Percentiles rank a stretch among this genome's conserved stretches.
Evolutionary conservation across 2,888 invertebrate genomes (phyloP).

Genomic region (Pandemis cinnamomeana): DNA sequence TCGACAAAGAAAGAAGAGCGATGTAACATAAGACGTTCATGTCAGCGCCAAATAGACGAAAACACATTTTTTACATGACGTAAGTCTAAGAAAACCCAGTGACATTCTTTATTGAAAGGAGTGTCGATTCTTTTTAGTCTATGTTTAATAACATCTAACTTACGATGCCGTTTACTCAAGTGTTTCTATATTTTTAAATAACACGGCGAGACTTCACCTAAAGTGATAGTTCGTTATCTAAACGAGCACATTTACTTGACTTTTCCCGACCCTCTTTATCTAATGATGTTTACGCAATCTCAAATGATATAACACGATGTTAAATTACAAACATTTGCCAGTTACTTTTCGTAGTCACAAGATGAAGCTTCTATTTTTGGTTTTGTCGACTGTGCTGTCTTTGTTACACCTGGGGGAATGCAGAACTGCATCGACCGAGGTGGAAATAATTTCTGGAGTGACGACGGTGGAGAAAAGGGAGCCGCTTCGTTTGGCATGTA

Average conservation of each 20-base stretch:
- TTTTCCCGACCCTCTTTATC: slow-evolving; percentile 55
- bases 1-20: no score
- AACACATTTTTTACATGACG: no score
- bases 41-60: no score
- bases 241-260: slow-evolving; percentile 53
- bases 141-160: neutral
- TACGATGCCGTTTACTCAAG: neutral
- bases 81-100: no score
- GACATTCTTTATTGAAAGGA: no score
- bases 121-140: no score
- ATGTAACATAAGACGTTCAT: no score
- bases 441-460: slow-evolving; percentile 45
- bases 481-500: slow-evolving; percentile 54
- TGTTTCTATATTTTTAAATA: neutral
- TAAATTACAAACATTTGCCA: slow-evolving; percentile 48
- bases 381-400: slow-evolving; percentile 49
- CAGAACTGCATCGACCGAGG: slow-evolving; percentile 54
- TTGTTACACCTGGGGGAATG: slow-evolving; percentile 52
- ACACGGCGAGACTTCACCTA: slow-evolving; percentile 16
- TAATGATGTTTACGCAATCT: slow-evolving; percentile 50
- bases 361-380: slow-evolving; percentile 55
- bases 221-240: slow-evolving; percentile 48
- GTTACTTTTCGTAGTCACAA: slow-evolving; percentile 47
- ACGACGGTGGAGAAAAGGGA: slow-evolving; percentile 48
- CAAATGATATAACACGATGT: slow-evolving; percentile 43